Evolutionary conservation across 2,888 invertebrate genomes (phyloP).

Genomic region (Cryptocheilus praepositus): DNA sequence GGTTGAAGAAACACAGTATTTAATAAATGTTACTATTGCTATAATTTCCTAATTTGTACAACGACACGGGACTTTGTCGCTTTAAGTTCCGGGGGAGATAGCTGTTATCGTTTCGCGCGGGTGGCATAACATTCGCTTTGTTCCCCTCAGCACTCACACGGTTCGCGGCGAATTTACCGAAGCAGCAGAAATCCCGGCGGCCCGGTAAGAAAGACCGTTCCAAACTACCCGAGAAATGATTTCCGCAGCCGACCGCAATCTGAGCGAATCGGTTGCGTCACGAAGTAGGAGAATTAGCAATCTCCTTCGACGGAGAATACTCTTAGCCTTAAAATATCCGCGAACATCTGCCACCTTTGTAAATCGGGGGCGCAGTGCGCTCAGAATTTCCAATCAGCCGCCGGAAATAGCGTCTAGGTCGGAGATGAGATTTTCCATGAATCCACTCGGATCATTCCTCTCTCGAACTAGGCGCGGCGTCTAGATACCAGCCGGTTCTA

Average conservation of each 20-base stretch:
- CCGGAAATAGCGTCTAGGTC: slow-evolving; percentile 64
- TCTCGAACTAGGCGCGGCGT: neutral
- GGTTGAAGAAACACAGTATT: too few species aligned
- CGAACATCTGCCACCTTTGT: slow-evolving; percentile 31
- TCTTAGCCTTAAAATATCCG: slow-evolving; percentile 30
- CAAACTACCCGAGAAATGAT: neutral
- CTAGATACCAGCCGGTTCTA: neutral
- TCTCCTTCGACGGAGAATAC: slow-evolving; percentile 26
- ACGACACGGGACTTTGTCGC: too few species aligned
- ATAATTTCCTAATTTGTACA: too few species aligned
- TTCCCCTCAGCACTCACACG: too few species aligned
- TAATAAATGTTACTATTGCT: too few species aligned
- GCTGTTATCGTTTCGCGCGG: too few species aligned
- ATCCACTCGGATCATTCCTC: slow-evolving; percentile 42
- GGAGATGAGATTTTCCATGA: slow-evolving; percentile 64
- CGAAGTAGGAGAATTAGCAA: slow-evolving; percentile 22
- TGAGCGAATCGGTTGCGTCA: neutral
- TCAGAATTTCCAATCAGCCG: slow-evolving; percentile 62
- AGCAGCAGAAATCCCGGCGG: neutral
- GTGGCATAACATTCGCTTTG: too few species aligned
- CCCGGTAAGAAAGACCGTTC: neutral
- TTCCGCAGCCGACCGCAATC: slow-evolving; percentile 4
- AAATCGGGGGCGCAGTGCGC: slow-evolving; percentile 29
- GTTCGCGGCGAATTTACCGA: too few species aligned
- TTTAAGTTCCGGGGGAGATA: too few species aligned